phyloP scores from a whole-genome alignment of 35 echinoderm and acorn worm species.

The Ptychodera flava region DNA sequence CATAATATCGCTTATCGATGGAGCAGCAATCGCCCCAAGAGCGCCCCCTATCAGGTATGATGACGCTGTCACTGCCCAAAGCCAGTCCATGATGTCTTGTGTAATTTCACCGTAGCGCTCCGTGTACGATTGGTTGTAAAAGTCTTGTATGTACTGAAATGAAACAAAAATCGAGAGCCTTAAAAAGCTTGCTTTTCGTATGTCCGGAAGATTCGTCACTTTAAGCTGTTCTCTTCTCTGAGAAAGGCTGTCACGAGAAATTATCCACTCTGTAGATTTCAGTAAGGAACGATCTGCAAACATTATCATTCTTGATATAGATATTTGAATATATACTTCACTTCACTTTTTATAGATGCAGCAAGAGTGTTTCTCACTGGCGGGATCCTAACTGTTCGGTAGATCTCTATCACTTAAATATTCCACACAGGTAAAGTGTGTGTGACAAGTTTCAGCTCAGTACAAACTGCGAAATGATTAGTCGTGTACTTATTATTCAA shows the following conservation, averaged over 20 bases:
- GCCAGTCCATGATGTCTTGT: constrained; percentile 53
- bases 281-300: background rate
- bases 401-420: no score
- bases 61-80: constrained; percentile 69
- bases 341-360: no score
- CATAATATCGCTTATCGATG: constrained; percentile 42
- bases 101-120: constrained; percentile 30
- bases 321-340: background rate
- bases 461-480: no score
- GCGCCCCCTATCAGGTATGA: constrained; percentile 82
- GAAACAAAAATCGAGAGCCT: background rate
- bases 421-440: no score
- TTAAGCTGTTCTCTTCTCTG: background rate
- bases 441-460: no score
- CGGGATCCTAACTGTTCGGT: no score
- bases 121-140: constrained; percentile 79
- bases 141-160: constrained; percentile 67
- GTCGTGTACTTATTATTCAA: no score
- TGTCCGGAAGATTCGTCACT: no score
- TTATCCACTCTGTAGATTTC: no score
- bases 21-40: constrained; percentile 60
- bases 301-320: background rate
- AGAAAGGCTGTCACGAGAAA: background rate
- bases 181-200: background rate
- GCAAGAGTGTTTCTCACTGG: no score